These are phyloP conservation scores for Proteles cristata DNA, from an alignment of 2,113 vertebrate species.

Conservation along the genomic window DNA sequence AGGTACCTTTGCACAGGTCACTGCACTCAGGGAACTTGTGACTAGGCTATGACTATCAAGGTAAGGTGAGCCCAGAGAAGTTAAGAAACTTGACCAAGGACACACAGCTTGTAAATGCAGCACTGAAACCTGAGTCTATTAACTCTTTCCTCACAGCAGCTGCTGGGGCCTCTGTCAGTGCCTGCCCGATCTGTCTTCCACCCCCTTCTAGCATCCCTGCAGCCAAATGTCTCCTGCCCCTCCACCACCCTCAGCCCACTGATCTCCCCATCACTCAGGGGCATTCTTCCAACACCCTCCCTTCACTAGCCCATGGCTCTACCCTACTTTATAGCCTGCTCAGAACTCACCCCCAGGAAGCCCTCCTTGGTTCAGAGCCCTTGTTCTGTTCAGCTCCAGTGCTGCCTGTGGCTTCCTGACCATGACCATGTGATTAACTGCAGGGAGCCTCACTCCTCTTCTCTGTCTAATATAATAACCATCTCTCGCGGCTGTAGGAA, in stretches of 20 bases:
- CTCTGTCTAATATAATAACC: fast-evolving
- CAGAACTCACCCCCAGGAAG: background rate
- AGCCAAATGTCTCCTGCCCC: fast-evolving
- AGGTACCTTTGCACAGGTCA: background rate
- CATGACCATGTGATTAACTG: no score
- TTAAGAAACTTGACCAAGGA: background rate
- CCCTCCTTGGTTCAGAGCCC: background rate
- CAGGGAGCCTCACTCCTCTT: fast-evolving
- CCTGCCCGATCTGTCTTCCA: background rate
- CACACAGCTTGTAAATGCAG: background rate
- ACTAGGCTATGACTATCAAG: fast-evolving
- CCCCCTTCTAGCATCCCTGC: background rate
- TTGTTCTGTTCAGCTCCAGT: background rate
- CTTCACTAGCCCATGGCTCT: background rate
- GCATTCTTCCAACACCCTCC: background rate
- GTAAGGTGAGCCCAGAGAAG: background rate
- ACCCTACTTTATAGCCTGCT: background rate
- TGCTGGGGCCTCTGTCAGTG: background rate
- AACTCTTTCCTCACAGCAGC: background rate
- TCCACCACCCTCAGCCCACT: background rate
- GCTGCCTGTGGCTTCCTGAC: fast-evolving
- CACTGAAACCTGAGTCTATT: fast-evolving
- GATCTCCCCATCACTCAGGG: background rate
- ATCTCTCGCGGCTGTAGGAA: background rate
- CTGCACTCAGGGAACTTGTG: background rate